These are phyloP conservation scores for Eciton burchellii DNA, from an alignment of 1,140 invertebrate genomes.

Conservation along the genomic window DNA sequence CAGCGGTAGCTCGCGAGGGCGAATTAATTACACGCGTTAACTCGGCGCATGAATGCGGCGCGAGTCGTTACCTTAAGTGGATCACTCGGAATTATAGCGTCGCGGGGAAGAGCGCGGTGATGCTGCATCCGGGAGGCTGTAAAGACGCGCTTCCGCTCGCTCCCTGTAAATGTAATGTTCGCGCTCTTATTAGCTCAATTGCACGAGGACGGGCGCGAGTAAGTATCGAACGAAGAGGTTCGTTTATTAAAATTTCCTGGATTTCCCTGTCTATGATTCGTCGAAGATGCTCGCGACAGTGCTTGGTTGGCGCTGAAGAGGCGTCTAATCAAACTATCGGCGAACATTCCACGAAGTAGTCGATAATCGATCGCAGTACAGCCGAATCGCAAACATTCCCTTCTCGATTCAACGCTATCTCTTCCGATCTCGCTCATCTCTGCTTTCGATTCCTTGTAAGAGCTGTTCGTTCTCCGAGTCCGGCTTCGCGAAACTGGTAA, in stretches of 20 bases:
- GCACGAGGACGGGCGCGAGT: background rate
- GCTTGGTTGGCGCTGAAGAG: conserved; percentile 54
- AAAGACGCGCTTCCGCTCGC: background rate
- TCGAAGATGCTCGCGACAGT: conserved; percentile 59
- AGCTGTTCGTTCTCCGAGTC: background rate
- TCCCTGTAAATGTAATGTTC: conserved; percentile 9
- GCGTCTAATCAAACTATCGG: conserved; percentile 54
- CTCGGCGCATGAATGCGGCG: background rate
- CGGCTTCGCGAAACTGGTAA: conserved; percentile 25
- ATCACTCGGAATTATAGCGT: conserved; percentile 10
- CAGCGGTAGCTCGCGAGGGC: too few relatives aligned
- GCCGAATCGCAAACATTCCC: conserved; percentile 44
- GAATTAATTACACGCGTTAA: background rate
- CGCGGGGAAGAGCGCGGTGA: background rate
- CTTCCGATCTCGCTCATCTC: conserved; percentile 44
- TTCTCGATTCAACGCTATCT: conserved; percentile 53
- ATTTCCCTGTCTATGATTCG: conserved; percentile 51
- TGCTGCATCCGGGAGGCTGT: background rate
- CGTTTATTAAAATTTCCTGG: conserved; percentile 52
- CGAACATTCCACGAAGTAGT: conserved; percentile 71
- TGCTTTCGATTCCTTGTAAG: background rate
- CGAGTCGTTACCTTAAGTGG: background rate
- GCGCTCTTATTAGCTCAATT: conserved; percentile 35
- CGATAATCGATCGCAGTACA: conserved; percentile 73
- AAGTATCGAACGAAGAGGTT: background rate